Conservation (phyloP, 2,888 invertebrate species). For the Trypoxylon attenuatum region DNA sequence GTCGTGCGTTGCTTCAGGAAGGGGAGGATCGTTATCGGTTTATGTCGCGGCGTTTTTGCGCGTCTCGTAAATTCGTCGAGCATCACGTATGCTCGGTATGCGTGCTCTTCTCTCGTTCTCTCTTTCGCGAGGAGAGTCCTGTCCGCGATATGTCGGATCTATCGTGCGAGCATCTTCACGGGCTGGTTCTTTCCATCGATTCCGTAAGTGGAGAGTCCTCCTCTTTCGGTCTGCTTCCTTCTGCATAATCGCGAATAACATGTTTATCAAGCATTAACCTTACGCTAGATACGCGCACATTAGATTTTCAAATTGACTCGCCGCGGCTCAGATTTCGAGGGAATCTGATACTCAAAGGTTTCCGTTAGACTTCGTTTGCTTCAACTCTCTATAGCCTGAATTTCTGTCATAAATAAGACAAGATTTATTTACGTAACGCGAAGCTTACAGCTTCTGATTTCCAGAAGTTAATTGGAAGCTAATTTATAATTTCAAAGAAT, state of each 20-base stretch:
- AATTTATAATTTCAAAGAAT: too few relatives aligned
- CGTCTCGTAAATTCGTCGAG: slow-evolving; percentile 44
- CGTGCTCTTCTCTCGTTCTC: background rate
- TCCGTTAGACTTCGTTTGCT: too few relatives aligned
- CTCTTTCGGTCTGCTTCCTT: slow-evolving; percentile 2
- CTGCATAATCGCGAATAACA: background rate
- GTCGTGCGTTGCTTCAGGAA: slow-evolving; percentile 1
- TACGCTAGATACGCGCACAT: background rate
- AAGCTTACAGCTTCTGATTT: too few relatives aligned
- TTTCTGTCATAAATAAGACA: too few relatives aligned
- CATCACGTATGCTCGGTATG: slow-evolving; percentile 15
- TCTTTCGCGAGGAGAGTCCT: background rate
- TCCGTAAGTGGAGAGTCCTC: background rate
- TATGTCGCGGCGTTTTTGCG: slow-evolving; percentile 39
- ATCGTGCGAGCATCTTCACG: slow-evolving; percentile 24
- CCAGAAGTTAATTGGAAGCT: too few relatives aligned
- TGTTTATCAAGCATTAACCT: background rate
- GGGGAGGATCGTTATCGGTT: slow-evolving; percentile 40
- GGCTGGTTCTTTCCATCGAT: slow-evolving; percentile 19
- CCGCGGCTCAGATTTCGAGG: too few relatives aligned
- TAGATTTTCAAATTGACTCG: background rate
- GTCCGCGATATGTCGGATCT: slow-evolving; percentile 21
- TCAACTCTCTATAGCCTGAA: too few relatives aligned
- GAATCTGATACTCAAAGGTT: too few relatives aligned
- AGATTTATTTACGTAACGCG: too few relatives aligned